Conservation (phyloP, 1,140 invertebrate species). For the Patella vulgata region DNA sequence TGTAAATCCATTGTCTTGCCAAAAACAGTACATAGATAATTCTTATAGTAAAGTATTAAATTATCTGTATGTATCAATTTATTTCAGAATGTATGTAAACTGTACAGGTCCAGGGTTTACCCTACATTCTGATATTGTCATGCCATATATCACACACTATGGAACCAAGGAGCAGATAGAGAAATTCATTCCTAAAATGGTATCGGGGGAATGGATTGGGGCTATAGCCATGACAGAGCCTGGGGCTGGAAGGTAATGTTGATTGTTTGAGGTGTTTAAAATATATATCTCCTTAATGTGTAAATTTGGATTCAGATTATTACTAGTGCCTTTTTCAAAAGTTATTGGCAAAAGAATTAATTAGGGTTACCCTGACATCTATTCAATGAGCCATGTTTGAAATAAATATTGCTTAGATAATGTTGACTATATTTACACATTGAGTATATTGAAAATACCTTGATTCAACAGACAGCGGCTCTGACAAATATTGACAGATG, state of each 20-base stretch:
- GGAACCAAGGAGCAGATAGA: conserved; percentile 68
- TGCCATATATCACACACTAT: conserved; percentile 69
- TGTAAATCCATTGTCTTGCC: too few relatives aligned
- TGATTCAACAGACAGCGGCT: too few relatives aligned
- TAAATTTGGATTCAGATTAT: neutral
- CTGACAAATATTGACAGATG: too few relatives aligned
- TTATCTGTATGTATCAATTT: neutral
- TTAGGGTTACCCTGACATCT: too few relatives aligned
- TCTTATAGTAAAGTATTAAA: too few relatives aligned
- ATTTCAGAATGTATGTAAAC: conserved; percentile 64
- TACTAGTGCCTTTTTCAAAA: too few relatives aligned
- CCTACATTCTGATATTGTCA: conserved; percentile 69
- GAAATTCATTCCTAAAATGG: conserved; percentile 67
- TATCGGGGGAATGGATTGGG: conserved; percentile 66
- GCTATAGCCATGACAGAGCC: conserved; percentile 70
- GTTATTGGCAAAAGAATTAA: too few relatives aligned
- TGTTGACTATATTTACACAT: too few relatives aligned
- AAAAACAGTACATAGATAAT: too few relatives aligned
- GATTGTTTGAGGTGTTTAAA: neutral
- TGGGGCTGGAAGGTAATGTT: conserved; percentile 66
- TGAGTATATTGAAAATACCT: too few relatives aligned
- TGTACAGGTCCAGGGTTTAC: conserved; percentile 67
- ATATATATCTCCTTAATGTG: neutral
- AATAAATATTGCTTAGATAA: too few relatives aligned
- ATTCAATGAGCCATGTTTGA: too few relatives aligned